These are phyloP conservation scores for Sylvilagus floridanus DNA, from an alignment of 2,797 vertebrate species.

Conservation along the genomic window DNA sequence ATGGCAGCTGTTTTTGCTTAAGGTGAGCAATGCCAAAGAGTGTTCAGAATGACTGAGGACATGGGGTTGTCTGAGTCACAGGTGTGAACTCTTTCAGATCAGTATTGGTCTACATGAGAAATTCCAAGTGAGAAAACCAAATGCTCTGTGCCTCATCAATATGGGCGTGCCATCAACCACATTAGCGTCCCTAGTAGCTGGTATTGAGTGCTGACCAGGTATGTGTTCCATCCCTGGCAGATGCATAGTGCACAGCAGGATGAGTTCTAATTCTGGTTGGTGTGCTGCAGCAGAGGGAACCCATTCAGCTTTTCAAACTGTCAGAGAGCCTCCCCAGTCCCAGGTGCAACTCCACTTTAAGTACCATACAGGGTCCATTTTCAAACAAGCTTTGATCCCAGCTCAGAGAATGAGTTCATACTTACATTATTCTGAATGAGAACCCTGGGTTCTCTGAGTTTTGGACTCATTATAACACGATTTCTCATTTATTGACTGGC, in stretches of 20 bases:
- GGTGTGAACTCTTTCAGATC: not conserved
- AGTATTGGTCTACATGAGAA: not conserved
- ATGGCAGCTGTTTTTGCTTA: not conserved
- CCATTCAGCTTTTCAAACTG: not conserved
- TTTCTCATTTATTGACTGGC: slow-evolving; percentile 2
- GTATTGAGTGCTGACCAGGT: not conserved
- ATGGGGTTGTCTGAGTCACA: not conserved
- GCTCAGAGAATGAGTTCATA: not conserved
- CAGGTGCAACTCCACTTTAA: not conserved
- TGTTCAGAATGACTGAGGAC: not conserved
- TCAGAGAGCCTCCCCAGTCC: too few species aligned
- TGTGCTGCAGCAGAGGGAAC: not conserved
- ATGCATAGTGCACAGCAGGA: not conserved
- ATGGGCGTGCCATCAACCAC: not conserved
- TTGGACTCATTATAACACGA: not conserved
- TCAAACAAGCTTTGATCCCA: slow-evolving; percentile 9
- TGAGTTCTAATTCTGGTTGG: not conserved
- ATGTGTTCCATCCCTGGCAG: not conserved
- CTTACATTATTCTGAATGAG: not conserved
- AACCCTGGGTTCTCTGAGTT: not conserved
- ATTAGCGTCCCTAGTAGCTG: not conserved
- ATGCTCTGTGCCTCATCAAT: not conserved
- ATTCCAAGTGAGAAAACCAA: not conserved
- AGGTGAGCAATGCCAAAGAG: not conserved
- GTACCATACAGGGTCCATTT: not conserved